Evolutionary conservation across 2,113 vertebrate species (phyloP).

Genomic region (Acinonyx jubatus): DNA sequence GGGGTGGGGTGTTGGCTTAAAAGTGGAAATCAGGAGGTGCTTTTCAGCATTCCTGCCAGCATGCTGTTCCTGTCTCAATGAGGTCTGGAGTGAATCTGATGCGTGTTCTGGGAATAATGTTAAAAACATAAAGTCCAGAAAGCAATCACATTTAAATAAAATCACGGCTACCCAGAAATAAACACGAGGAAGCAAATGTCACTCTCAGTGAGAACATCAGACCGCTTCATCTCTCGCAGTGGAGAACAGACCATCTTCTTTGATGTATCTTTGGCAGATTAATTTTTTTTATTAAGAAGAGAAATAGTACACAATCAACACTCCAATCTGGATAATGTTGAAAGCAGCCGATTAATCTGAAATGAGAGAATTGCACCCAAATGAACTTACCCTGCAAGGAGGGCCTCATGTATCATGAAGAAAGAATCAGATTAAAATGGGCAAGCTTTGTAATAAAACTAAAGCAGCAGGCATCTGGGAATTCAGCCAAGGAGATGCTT

Average conservation of each 20-base stretch:
- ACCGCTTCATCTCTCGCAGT: slow-evolving; percentile 47
- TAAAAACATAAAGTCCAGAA: slow-evolving; percentile 20
- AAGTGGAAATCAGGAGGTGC: not conserved
- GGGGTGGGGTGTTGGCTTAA: not conserved
- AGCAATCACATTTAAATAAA: slow-evolving; percentile 56
- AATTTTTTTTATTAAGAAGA: slow-evolving; percentile 58
- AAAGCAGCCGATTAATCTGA: slow-evolving; percentile 75
- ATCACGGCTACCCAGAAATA: slow-evolving; percentile 12
- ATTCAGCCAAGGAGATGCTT: slow-evolving; percentile 65
- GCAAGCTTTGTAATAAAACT: slow-evolving; percentile 70
- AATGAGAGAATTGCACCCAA: slow-evolving; percentile 63
- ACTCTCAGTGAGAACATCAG: slow-evolving; percentile 50
- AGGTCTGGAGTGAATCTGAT: not conserved
- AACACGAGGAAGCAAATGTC: not conserved
- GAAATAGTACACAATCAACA: slow-evolving; percentile 73
- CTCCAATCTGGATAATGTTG: slow-evolving; percentile 61
- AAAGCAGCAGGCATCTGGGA: slow-evolving; percentile 69
- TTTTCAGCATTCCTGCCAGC: not conserved
- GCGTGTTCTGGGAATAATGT: not conserved
- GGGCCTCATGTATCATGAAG: slow-evolving; percentile 64
- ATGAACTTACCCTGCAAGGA: slow-evolving; percentile 66
- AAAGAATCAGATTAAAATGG: slow-evolving; percentile 77
- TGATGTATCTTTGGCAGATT: slow-evolving; percentile 64
- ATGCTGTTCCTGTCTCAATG: not conserved
- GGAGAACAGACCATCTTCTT: slow-evolving; percentile 54